phyloP scores from a whole-genome alignment of 2,113 vertebrate species.

The Todiramphus saurophagus region DNA sequence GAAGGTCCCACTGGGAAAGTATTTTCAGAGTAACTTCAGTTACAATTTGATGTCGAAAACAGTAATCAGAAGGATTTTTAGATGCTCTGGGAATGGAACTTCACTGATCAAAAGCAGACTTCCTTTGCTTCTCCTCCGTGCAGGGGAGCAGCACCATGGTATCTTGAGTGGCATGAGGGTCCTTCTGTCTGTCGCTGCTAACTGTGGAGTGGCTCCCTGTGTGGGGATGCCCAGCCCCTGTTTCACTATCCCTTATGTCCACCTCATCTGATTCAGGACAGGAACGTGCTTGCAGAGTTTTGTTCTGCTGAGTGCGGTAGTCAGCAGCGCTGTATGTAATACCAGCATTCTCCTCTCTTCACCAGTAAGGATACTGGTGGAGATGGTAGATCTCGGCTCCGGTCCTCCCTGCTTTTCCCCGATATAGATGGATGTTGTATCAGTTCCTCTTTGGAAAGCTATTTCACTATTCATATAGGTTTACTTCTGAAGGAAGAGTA shows the following conservation, averaged over 20 bases:
- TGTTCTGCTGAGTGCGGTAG: fast-evolving
- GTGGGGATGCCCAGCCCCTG: background rate
- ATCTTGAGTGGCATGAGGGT: too few species aligned
- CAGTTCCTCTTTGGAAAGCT: background rate
- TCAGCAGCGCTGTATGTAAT: fast-evolving
- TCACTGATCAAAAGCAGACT: background rate
- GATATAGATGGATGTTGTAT: background rate
- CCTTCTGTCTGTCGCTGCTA: background rate
- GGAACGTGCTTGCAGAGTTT: background rate
- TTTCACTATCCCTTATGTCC: background rate
- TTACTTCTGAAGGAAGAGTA: background rate
- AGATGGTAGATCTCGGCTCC: background rate
- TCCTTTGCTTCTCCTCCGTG: background rate
- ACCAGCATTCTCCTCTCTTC: background rate
- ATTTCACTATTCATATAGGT: fast-evolving
- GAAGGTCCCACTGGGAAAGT: background rate
- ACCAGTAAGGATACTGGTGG: background rate
- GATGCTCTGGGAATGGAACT: background rate
- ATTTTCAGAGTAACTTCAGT: background rate
- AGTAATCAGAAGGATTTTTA: background rate
- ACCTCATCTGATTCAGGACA: background rate
- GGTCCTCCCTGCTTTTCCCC: background rate
- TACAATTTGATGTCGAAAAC: background rate
- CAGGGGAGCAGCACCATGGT: fast-evolving
- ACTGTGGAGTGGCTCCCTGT: background rate